Base-by-base conservation (phyloP, 2,797 vertebrate genomes). In the Sebastes cheni region DNA sequence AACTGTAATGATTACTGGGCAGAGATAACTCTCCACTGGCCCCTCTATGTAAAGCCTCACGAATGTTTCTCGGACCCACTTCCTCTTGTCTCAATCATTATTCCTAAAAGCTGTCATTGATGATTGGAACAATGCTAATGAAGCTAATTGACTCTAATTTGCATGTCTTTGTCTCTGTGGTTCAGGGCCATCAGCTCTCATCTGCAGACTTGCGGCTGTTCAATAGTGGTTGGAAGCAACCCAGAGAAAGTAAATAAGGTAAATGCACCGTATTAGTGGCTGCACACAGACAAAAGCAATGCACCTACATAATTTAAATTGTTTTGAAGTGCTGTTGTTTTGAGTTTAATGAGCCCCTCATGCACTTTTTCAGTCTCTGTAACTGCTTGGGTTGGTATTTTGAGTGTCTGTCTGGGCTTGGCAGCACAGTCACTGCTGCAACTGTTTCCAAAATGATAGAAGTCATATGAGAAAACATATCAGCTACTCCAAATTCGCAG, bases 171-270 rank as follows among this genome's bases (percentile, higher is more conserved):
- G 46, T 89, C 69, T 93, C 12, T 75, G 29, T 61, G 54, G 78
- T 86, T 66, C 91, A 99, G 99, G 94, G 97, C 98, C 75, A 96
- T 99, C 94, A 99, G 97, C 92, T 99, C 99, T 89, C 99, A 99
- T 91, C 93, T 99, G 72, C 98, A 99, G 93, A 99, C 99, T 8
- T 99, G 99, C 66, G 98, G 99, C 92, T 99, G 98, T 86, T 99
- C 99, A 13, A 96, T 99, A 18, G 98, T 99, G 6, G 96, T 99
- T 80, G 99, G 99, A 87, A 99, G 98, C 95, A 99, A 98, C 42
- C 95, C 98, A 75, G 97, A 99, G 86, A 99, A 99, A 96, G 96
- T 99, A 70, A 99, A 99, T 91, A 99, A 99, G 97, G 99, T 99
- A 96, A 59, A 64, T 92, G 54, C 52, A 52, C 58, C 8, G 8